Evolutionary conservation across 2,113 vertebrate species (phyloP).

Genomic region (Acinonyx jubatus): DNA sequence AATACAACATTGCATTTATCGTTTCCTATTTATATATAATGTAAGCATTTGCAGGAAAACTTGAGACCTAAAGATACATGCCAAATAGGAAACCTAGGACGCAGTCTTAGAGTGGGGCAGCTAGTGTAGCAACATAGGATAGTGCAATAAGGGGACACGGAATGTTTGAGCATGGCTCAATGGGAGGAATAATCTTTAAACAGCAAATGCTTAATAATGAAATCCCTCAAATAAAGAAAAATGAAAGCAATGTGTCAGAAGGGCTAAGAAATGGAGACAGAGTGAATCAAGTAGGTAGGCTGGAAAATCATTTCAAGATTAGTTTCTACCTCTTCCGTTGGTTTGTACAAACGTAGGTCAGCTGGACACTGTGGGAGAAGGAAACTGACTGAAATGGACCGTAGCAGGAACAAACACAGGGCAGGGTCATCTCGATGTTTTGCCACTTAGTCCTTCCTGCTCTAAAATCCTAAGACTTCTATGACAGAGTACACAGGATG

Average conservation of each 20-base stretch:
- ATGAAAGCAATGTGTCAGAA: neutral
- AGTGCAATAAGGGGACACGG: neutral
- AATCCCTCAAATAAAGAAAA: neutral
- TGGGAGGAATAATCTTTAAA: neutral
- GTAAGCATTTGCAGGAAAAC: neutral
- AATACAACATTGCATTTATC: neutral
- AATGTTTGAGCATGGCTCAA: neutral
- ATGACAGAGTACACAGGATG: neutral
- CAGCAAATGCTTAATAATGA: slow-evolving; percentile 14
- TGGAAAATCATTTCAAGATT: neutral
- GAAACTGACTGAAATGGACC: neutral
- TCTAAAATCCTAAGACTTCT: neutral
- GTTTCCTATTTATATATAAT: neutral
- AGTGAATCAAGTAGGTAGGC: neutral
- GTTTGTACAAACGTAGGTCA: neutral
- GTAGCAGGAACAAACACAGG: neutral
- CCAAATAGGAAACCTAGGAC: neutral
- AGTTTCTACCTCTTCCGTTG: neutral
- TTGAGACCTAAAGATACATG: neutral
- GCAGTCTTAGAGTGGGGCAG: neutral
- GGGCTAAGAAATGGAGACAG: neutral
- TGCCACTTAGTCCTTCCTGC: neutral
- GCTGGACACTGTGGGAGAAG: neutral
- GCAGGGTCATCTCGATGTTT: neutral
- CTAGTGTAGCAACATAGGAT: neutral